Evolutionary conservation across 2,888 invertebrate species (phyloP), one percentile per base, ranked within the genome.

Genomic region (Panorpa germanica): DNA sequence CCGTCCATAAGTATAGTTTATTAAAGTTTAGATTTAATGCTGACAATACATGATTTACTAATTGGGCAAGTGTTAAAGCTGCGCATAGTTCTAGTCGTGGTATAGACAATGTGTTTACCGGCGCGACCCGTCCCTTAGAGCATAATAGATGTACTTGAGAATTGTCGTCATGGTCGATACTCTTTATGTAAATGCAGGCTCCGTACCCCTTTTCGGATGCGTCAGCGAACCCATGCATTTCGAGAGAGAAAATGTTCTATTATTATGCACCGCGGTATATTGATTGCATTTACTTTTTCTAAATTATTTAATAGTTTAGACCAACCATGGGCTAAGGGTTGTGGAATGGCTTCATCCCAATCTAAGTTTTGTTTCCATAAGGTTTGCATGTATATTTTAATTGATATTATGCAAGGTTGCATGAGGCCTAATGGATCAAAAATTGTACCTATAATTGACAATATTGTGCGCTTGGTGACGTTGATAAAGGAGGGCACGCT

Each of bases 41-140:
- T 1, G 18, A 22, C n/a, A 27, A 21, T 0, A 41, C 35, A 9
- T 31, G 31, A 3, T 19, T 17, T 8, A 37, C 7, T 9, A 45
- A 34, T 22, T 37, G 28, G 5, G 43, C 29, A 5, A 43, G 25
- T 9, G 45, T 26, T 3, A 41, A 20, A 4, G 46, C 45, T n/a
- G 35, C 43, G 22, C 41, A 41, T 1, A 48, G 34, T 29, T 48
- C 46, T 7, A 46, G 28, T 8, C 39, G 14, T 7, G 47, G 46
- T 13, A 47, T 23, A 3, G 45, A 35, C 3, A 41, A 27, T 15
- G 28, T 35, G 23, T 28, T 30, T 4, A 32, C 16, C 4, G 36
- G 37, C 1, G 37, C 34, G 7, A 38, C 31, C 15, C 28, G 29
- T 3, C 35, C 34, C 18, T 36, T 37, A 1, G 36, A 34, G 7